Percentiles rank a stretch among this genome's conserved stretches.
These are phyloP conservation scores for Tenthredo scrophulariae DNA, from an alignment of 2,888 invertebrate species.

Conservation along the genomic window DNA sequence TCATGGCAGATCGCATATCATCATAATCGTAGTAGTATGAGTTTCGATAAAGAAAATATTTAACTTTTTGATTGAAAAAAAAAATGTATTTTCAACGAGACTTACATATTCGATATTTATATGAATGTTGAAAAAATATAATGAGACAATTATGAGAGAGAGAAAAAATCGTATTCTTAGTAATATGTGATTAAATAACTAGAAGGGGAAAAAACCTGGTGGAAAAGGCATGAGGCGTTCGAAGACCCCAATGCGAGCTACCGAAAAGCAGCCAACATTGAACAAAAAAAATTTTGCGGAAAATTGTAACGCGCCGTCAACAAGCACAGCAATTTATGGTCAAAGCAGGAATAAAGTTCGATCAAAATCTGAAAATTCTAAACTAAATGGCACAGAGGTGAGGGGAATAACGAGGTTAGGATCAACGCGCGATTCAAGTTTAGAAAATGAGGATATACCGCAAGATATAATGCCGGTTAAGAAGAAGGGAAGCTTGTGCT, in stretches of 20 bases:
- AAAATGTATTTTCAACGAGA: background rate
- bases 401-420: background rate
- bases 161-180: background rate
- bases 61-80: background rate
- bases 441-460: background rate
- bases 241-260: conserved; percentile 10
- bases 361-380: conserved; percentile 39
- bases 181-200: background rate
- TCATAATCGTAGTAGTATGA: background rate
- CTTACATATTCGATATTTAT: background rate
- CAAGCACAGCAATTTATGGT: background rate
- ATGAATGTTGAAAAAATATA: background rate
- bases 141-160: background rate
- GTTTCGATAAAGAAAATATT: background rate
- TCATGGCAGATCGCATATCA: background rate
- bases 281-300: conserved; percentile 8
- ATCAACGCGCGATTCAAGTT: background rate
- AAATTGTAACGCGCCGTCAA: background rate
- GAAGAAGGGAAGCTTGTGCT: conserved; percentile 35
- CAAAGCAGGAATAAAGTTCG: conserved; percentile 14
- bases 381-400: background rate
- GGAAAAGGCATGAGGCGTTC: background rate
- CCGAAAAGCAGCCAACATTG: background rate
- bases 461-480: background rate
- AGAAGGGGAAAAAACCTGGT: conserved; percentile 24